A percentile compares a stretch with the other conserved stretches of the same genome.
These are phyloP conservation scores for Brachypalpus laphriformis DNA, from an alignment of 2,888 invertebrate genomes.

Conservation along the genomic window DNA sequence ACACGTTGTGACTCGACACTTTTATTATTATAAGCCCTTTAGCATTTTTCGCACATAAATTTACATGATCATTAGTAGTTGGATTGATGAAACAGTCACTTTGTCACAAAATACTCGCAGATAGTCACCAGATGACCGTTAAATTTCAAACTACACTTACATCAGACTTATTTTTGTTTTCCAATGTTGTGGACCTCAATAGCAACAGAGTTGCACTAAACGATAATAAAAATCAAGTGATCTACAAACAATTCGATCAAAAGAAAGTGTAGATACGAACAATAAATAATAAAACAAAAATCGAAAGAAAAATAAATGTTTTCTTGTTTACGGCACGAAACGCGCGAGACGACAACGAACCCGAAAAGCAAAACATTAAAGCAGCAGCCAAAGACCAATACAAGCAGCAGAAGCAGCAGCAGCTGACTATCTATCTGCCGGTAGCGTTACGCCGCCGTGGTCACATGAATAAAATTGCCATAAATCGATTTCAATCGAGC, in stretches of 20 bases:
- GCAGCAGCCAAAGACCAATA: slow-evolving; percentile 13
- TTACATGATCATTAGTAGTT: neutral
- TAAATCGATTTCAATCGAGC: slow-evolving; percentile 70
- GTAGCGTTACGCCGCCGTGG: slow-evolving; percentile 61
- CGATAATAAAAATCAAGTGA: slow-evolving; percentile 67
- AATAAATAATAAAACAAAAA: slow-evolving; percentile 38
- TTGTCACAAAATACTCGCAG: neutral
- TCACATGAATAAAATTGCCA: slow-evolving; percentile 73
- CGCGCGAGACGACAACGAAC: slow-evolving; percentile 47
- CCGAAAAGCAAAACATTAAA: slow-evolving; percentile 42
- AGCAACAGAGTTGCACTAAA: slow-evolving; percentile 65
- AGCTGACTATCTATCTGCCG: slow-evolving; percentile 65
- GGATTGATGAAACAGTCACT: neutral
- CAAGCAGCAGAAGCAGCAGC: slow-evolving; percentile 4
- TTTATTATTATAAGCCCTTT: neutral
- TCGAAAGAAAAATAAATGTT: slow-evolving; percentile 15
- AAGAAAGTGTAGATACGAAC: slow-evolving; percentile 66
- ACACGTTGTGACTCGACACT: slow-evolving; percentile 5
- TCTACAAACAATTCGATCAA: slow-evolving; percentile 66
- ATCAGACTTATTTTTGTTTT: neutral
- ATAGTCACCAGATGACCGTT: neutral
- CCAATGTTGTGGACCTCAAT: slow-evolving; percentile 57
- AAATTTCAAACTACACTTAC: slow-evolving; percentile 33
- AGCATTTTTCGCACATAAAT: slow-evolving; percentile 43
- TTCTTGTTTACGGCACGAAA: slow-evolving; percentile 49